phyloP scores from a whole-genome alignment of 2,113 vertebrate genomes.

The Nycticryphes semicollaris region DNA sequence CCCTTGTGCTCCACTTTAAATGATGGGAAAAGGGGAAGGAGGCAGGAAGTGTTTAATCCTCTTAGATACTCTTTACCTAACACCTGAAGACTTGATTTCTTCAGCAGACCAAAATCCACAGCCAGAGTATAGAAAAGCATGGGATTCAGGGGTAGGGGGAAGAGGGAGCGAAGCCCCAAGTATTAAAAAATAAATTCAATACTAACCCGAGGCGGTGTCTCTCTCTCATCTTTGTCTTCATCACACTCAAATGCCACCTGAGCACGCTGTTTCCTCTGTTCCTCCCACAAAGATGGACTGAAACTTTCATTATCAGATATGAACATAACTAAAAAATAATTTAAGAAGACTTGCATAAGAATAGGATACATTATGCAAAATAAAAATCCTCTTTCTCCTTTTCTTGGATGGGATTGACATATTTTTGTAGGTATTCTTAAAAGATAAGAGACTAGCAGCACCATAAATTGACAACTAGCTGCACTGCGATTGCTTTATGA shows the following conservation, averaged over 20 bases:
- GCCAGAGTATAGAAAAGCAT: not conserved
- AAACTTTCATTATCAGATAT: slow-evolving; percentile 94
- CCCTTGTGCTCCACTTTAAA: not conserved
- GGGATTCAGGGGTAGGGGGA: not conserved
- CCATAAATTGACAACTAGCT: not conserved
- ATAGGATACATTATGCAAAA: not conserved
- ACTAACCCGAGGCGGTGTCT: slow-evolving; percentile 78
- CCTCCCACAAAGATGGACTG: slow-evolving; percentile 92
- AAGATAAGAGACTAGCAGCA: not conserved
- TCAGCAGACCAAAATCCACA: not conserved
- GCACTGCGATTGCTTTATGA: not conserved
- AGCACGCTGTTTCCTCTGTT: slow-evolving; percentile 91
- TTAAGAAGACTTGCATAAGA: not conserved
- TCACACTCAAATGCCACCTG: slow-evolving; percentile 96
- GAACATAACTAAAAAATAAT: slow-evolving; percentile 79
- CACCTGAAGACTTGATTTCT: not conserved
- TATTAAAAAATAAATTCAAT: not conserved
- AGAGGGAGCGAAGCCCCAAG: not conserved
- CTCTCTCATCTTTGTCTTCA: slow-evolving; percentile 93
- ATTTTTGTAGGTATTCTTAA: not conserved
- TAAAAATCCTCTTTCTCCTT: not conserved
- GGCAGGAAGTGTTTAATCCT: not conserved
- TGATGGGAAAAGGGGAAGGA: not conserved
- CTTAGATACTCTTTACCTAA: not conserved
- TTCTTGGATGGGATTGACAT: not conserved